Evolutionary conservation across 2,797 vertebrate genomes (phyloP).

Genomic region (Ptychobarbus kaznakovi): DNA sequence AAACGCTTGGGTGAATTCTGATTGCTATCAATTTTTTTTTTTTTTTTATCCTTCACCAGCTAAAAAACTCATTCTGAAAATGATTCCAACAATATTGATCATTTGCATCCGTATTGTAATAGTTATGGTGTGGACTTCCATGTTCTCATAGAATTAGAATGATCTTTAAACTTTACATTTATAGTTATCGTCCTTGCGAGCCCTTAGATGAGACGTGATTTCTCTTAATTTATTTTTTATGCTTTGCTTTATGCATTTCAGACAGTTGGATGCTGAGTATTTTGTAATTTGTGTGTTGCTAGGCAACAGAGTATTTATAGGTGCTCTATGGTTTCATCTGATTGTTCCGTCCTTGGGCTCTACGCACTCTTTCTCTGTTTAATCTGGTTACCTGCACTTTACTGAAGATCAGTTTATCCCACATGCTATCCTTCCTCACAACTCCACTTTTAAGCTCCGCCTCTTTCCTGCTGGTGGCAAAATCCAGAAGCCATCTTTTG

Average conservation of each 20-base stretch:
- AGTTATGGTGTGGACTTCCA: not conserved
- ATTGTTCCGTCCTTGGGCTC: not conserved
- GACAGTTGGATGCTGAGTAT: not conserved
- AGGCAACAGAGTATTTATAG: conserved; percentile 6
- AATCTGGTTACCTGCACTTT: conserved; percentile 88
- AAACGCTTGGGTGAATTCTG: not conserved
- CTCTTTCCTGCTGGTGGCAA: conserved; percentile 93
- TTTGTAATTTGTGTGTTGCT: not conserved
- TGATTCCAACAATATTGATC: not conserved
- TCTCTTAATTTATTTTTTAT: not conserved
- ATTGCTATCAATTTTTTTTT: not conserved
- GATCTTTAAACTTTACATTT: not conserved
- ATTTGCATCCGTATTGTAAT: not conserved
- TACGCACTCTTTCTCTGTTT: not conserved
- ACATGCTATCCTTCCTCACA: conserved; percentile 91
- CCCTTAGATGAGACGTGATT: not conserved
- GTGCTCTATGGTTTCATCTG: not conserved
- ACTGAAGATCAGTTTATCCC: conserved; percentile 94
- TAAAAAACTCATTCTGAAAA: not conserved
- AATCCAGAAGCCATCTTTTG: conserved; percentile 92
- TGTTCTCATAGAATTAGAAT: not conserved
- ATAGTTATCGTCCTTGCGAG: not conserved
- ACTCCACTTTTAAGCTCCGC: conserved; percentile 90
- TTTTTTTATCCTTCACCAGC: not conserved
- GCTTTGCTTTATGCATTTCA: not conserved